phyloP scores from a whole-genome alignment of 2,797 vertebrate genomes.

The Onychomys torridus region DNA sequence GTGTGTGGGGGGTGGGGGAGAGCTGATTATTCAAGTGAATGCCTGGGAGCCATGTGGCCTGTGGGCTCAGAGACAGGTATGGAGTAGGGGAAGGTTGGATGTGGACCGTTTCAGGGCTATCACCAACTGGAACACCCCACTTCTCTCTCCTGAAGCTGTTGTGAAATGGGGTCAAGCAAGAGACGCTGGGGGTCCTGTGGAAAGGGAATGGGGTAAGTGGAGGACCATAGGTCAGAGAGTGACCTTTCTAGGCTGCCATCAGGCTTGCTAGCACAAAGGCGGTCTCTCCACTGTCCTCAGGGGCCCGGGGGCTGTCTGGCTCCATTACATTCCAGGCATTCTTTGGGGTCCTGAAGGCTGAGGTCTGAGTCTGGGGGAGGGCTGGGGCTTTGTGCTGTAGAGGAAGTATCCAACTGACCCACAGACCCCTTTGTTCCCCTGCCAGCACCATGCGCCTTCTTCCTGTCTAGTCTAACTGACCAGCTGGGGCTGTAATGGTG shows the following conservation, averaged over 20 bases:
- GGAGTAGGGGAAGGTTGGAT: too few relatives aligned
- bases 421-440: slow-evolving; percentile 66
- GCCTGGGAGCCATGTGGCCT: not conserved
- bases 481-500: not conserved
- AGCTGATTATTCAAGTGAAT: not conserved
- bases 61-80: rapidly evolving
- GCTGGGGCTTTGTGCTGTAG: slow-evolving; percentile 32
- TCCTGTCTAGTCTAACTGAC: slow-evolving; percentile 26
- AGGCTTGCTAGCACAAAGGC: slow-evolving; percentile 60
- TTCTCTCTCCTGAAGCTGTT: not conserved
- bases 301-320: slow-evolving; percentile 61
- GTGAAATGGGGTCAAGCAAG: not conserved
- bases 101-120: not conserved
- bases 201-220: not conserved
- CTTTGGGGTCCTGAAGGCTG: slow-evolving; percentile 67
- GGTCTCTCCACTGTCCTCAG: slow-evolving; percentile 40
- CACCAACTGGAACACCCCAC: not conserved
- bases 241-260: slow-evolving; percentile 59
- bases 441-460: slow-evolving; percentile 18
- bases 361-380: slow-evolving; percentile 64
- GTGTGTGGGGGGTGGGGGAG: too few relatives aligned
- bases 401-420: slow-evolving; percentile 68
- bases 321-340: slow-evolving; percentile 77
- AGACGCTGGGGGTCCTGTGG: not conserved
- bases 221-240: not conserved